Conservation (phyloP, 2,797 vertebrate species). For the Sylvilagus floridanus region DNA sequence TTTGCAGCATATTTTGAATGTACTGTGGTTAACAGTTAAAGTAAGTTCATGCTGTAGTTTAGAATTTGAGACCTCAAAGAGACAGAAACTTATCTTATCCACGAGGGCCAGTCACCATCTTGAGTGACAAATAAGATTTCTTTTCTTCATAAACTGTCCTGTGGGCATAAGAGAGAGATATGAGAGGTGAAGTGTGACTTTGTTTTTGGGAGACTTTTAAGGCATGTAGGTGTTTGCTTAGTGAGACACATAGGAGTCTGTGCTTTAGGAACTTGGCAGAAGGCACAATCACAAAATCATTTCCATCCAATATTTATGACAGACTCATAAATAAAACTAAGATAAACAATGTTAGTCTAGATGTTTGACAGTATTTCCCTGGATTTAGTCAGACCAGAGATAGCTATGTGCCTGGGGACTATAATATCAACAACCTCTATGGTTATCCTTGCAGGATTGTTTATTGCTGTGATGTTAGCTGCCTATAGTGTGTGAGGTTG, state of each 20-base stretch:
- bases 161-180: not conserved
- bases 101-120: not conserved
- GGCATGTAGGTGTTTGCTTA: not conserved
- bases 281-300: not conserved
- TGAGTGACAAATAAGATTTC: not conserved
- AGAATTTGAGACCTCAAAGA: not conserved
- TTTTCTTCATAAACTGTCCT: not conserved
- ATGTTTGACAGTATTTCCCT: slow-evolving; percentile 7
- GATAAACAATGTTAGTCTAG: not conserved
- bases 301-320: slow-evolving; percentile 13
- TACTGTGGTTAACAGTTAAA: not conserved
- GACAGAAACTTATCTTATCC: not conserved
- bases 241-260: not conserved
- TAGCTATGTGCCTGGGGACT: not conserved
- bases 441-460: not conserved
- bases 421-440: not conserved
- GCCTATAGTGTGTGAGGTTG: not conserved
- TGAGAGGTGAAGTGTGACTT: not conserved
- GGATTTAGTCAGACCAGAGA: not conserved
- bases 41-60: not conserved
- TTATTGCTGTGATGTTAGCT: not conserved
- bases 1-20: not conserved
- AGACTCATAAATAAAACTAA: not conserved
- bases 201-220: not conserved
- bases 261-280: slow-evolving; percentile 17